Conservation (phyloP, 2,888 invertebrate genomes). For the Carterocephalus palaemon region DNA sequence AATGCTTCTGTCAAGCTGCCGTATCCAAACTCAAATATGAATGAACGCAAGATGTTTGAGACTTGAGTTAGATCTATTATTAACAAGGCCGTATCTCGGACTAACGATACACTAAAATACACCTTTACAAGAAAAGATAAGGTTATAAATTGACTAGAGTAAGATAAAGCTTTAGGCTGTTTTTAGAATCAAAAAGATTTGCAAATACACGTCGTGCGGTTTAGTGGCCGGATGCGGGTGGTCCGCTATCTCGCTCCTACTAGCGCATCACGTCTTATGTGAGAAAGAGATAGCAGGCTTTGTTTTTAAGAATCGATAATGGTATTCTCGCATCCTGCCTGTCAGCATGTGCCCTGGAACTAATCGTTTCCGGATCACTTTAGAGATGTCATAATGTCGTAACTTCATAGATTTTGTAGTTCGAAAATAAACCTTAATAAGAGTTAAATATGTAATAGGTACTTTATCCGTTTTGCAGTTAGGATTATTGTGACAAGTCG, state of each 20-base stretch:
- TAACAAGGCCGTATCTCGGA: conserved; percentile 14
- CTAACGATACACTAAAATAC: conserved; percentile 22
- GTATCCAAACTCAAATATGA: conserved; percentile 30
- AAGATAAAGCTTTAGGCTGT: background rate
- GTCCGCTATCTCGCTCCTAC: conserved; percentile 38
- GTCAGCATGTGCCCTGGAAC: conserved; percentile 72
- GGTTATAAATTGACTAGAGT: conserved; percentile 1
- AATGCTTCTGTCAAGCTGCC: conserved; percentile 12
- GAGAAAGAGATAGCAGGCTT: conserved; percentile 37
- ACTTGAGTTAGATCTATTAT: conserved; percentile 11
- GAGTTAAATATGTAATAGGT: conserved; percentile 22
- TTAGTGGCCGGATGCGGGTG: conserved; percentile 51
- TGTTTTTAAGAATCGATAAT: conserved; percentile 70
- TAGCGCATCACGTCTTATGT: conserved; percentile 6
- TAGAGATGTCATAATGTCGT: conserved; percentile 33
- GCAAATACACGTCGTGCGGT: conserved; percentile 47
- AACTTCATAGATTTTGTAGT: conserved; percentile 24
- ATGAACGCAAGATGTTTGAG: conserved; percentile 40
- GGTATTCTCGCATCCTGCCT: conserved; percentile 69
- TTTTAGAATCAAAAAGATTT: conserved; percentile 32
- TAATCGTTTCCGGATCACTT: conserved; percentile 66
- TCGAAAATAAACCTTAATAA: conserved; percentile 30
- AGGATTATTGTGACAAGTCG: conserved; percentile 19
- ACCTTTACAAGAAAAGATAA: accelerated
- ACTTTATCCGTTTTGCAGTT: conserved; percentile 18